Evolutionary conservation across 2,113 vertebrate species (phyloP).

Genomic region (Phasianus colchicus): DNA sequence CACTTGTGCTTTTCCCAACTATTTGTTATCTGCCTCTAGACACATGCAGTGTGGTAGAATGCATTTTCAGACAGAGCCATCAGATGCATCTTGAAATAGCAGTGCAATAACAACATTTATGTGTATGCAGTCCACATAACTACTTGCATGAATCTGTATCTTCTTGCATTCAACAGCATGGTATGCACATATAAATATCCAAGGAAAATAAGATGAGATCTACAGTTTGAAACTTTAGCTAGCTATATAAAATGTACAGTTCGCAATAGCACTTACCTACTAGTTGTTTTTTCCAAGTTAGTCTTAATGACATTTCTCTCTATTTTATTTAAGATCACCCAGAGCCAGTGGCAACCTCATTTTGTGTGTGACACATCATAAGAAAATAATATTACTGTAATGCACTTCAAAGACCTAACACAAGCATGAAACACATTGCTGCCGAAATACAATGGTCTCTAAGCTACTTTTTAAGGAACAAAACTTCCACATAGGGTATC

Average conservation of each 20-base stretch:
- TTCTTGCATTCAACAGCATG: neutral
- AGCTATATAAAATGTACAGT: neutral
- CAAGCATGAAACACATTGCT: neutral
- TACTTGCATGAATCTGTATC: neutral
- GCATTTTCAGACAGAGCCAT: neutral
- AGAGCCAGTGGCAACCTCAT: neutral
- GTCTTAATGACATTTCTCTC: neutral
- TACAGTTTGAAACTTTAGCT: neutral
- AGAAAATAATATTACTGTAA: neutral
- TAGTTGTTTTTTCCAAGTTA: neutral
- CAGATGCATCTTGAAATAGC: neutral
- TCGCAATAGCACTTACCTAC: neutral
- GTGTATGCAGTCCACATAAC: neutral
- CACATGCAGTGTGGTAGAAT: neutral
- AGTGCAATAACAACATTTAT: neutral
- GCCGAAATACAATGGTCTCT: neutral
- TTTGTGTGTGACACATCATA: neutral
- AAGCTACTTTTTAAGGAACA: neutral
- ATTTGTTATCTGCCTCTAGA: neutral
- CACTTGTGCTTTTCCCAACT: neutral
- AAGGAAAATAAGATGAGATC: neutral
- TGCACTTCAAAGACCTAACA: neutral
- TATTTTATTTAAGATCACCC: neutral
- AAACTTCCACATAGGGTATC: neutral
- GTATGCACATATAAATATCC: fast-evolving